These are phyloP conservation scores for Pachyramphus minor DNA, from an alignment of 2,113 vertebrate species.

Conservation along the genomic window DNA sequence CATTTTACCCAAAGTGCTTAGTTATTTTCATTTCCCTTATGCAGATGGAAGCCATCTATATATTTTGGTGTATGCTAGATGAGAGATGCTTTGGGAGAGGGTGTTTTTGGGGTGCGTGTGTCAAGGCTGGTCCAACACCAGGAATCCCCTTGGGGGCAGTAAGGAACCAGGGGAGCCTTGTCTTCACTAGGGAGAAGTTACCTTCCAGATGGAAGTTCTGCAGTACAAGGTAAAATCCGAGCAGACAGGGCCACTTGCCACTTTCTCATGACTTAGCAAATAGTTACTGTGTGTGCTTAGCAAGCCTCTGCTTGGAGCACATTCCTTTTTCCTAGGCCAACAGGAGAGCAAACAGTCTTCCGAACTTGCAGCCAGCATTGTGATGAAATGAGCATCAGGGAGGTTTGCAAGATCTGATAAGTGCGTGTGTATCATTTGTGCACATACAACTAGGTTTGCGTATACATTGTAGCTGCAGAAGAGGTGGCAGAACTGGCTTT, in stretches of 20 bases:
- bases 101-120: not conserved
- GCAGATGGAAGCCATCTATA: not conserved
- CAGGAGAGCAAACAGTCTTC: not conserved
- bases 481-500: not conserved
- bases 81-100: not conserved
- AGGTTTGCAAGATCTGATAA: not conserved
- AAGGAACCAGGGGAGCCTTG: not conserved
- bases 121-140: not conserved
- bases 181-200: not conserved
- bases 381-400: not conserved
- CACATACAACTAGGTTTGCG: not conserved
- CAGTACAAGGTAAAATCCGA: not conserved
- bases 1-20: not conserved
- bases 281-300: not conserved
- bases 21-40: not conserved
- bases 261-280: not conserved
- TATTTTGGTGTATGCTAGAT: not conserved
- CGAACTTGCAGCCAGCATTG: not conserved
- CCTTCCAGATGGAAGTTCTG: not conserved
- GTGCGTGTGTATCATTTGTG: not conserved
- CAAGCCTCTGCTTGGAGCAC: not conserved
- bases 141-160: not conserved
- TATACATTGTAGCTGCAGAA: not conserved
- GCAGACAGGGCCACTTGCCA: not conserved
- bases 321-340: not conserved